Base-by-base conservation (phyloP, 2,113 vertebrate genomes). In the Gadus macrocephalus region DNA sequence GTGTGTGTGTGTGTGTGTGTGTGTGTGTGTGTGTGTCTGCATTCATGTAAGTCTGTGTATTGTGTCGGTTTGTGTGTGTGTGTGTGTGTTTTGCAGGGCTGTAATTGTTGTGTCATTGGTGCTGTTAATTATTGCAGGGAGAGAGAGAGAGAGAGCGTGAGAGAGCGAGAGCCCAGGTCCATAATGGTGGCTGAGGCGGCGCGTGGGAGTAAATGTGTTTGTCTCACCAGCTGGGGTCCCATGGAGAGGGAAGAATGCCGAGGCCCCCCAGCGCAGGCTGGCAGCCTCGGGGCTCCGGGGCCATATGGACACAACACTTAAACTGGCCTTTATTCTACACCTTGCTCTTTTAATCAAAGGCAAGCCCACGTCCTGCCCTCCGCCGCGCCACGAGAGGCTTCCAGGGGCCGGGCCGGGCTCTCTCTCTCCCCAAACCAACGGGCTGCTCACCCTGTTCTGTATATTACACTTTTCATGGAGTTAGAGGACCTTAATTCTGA, bases 141-240 rank as follows among this genome's bases (percentile, higher is more conserved):
- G 31, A 35, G 31, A 35, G 31, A 35, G 42, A 49, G 42, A 12
- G 42, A 49, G 42, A 49, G 42, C 8, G 7, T 11, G 42, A 49
- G 42, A 49, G 42, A 49, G 42, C 8, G 42, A 49, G 42, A 49
- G 42, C 25, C 25, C 25, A 25, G 25, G 96, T 95, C 95, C 93
- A 96, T 98, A 96, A 95, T 96, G 94, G 92, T 90, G 92, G 93
- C 91, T 93, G 92, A 93, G 90, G 94, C 85, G 78, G 84, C 93
- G 92, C 92, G 93, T 94, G 92, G 93, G 92, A 94, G 95, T 97
- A 95, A 97, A 96, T 96, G 95, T 49, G 93, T 86, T 88, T 88
- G 92, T 95, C 95, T 94, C 94, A 92, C 96, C 97, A 98, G 96
- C 97, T 98, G 97, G 95, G 96, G 93, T 96, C 95, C 86, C 90